Evolutionary conservation across 2,113 vertebrate genomes (phyloP), one percentile per base, ranked within the genome.

Genomic region (Leiothrix lutea): DNA sequence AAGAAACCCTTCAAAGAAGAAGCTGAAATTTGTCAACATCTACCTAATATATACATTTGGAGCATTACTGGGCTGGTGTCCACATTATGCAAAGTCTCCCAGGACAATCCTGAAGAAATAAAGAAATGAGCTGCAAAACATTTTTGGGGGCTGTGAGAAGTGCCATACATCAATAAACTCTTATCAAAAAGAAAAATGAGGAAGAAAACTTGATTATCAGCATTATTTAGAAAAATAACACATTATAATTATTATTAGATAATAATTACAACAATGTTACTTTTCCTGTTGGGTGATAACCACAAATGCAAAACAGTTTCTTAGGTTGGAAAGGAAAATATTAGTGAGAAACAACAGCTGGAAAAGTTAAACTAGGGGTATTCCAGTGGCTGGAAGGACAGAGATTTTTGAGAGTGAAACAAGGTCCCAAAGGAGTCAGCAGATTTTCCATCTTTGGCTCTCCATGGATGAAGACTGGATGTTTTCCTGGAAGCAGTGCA

Each of bases 401-500:
- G 18, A 15, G 5, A n/a, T 54, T 88, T 82, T 73, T 54, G 69
- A 33, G 15, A 71, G 36, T 33, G 25, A 71, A 79, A 57, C 5
- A 23, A 4, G 6, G 2, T 88, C 69, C 56, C 83, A 78, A 67
- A 64, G 35, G 24, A 95, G 29, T 12, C 24, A 58, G 78, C 54
- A 65, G 33, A 47, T 85, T 87, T 94, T 92, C 48, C 45, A 57
- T 89, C 58, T 89, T 75, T 88, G 89, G 54, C 25, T 77, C 33
- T 47, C 33, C 7, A 4, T 2, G 14, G 58, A 77, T 47, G 29
- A 65, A 33, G 57, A 14, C 4, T 67, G 28, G 25, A 54, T 79
- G 28, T 36, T 72, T 45, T 95, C 57, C 66, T 95, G 84, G 67
- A 82, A 82, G 80, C 1, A 0, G 31, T 15, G 50, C 33, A 79